Conservation (phyloP, 2,797 vertebrate genomes). For the Accipiter minullus region DNA sequence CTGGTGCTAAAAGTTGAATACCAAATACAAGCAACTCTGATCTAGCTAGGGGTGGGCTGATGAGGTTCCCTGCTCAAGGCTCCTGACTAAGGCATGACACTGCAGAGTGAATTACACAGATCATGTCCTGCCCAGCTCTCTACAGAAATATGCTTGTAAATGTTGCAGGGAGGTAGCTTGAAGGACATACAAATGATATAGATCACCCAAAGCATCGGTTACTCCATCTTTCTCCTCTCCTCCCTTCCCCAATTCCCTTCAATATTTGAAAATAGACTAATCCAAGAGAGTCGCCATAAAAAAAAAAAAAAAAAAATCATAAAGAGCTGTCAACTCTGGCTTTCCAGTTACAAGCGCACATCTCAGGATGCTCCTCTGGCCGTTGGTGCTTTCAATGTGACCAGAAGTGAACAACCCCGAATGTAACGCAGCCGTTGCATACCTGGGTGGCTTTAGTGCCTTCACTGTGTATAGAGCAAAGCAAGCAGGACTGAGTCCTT, state of each 20-base stretch:
- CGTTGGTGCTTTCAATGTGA: background rate
- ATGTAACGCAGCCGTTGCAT: fast-evolving
- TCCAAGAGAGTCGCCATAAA: background rate
- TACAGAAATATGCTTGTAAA: background rate
- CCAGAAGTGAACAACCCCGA: background rate
- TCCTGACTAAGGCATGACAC: background rate
- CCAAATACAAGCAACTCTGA: background rate
- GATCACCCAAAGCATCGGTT: background rate
- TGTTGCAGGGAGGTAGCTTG: background rate
- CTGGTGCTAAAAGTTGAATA: background rate
- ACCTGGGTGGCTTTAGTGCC: fast-evolving
- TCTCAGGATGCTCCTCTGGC: background rate
- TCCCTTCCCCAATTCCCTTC: background rate
- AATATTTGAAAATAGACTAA: background rate
- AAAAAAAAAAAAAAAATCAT: too few relatives aligned
- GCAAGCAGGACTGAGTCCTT: background rate
- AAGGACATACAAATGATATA: background rate
- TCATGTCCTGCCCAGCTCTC: background rate
- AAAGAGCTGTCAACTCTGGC: background rate
- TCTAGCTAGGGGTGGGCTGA: background rate
- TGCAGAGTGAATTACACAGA: background rate
- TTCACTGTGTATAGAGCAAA: fast-evolving
- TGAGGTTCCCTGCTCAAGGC: slow-evolving; percentile 21
- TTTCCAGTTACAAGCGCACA: background rate
- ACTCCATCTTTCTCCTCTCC: background rate